phyloP scores from a whole-genome alignment of 1,140 invertebrate species.

The Lerema accius region DNA sequence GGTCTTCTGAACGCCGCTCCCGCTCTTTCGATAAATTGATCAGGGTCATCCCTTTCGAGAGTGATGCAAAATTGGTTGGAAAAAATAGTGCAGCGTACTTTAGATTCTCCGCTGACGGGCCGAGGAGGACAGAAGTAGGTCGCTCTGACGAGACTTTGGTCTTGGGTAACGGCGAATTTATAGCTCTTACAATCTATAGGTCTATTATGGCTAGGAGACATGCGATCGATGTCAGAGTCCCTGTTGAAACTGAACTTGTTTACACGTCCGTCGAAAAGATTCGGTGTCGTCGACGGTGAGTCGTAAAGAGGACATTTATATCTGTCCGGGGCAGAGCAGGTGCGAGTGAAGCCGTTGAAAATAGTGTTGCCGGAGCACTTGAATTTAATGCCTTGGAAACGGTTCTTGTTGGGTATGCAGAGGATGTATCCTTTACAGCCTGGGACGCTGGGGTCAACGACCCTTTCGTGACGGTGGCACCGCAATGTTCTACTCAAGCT shows the following conservation, averaged over 20 bases:
- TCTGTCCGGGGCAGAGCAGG: conserved; percentile 61
- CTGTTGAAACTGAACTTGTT: conserved; percentile 16
- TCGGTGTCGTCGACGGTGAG: conserved; percentile 36
- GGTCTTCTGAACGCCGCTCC: conserved; percentile 60
- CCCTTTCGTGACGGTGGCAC: conserved; percentile 65
- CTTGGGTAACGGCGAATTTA: conserved; percentile 68
- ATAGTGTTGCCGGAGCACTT: conserved; percentile 72
- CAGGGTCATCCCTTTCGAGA: conserved; percentile 61
- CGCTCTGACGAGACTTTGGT: conserved; percentile 50
- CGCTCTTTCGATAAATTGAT: conserved; percentile 59
- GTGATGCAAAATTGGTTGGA: conserved; percentile 75
- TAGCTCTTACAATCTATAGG: conserved; percentile 75
- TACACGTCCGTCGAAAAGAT: not conserved
- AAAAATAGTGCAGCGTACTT: conserved; percentile 69
- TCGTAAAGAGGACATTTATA: conserved; percentile 67
- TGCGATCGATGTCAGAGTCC: conserved; percentile 4
- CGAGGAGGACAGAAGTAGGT: conserved; percentile 70
- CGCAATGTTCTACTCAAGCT: conserved; percentile 50
- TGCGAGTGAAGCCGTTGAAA: conserved; percentile 67
- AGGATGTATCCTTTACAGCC: conserved; percentile 75
- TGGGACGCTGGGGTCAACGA: conserved; percentile 66
- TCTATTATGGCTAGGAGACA: conserved; percentile 25
- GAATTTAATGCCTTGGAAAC: conserved; percentile 74
- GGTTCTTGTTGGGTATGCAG: conserved; percentile 71
- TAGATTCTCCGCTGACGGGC: conserved; percentile 50